phyloP scores from a whole-genome alignment of 2,797 vertebrate genomes.

The Liasis olivaceus region DNA sequence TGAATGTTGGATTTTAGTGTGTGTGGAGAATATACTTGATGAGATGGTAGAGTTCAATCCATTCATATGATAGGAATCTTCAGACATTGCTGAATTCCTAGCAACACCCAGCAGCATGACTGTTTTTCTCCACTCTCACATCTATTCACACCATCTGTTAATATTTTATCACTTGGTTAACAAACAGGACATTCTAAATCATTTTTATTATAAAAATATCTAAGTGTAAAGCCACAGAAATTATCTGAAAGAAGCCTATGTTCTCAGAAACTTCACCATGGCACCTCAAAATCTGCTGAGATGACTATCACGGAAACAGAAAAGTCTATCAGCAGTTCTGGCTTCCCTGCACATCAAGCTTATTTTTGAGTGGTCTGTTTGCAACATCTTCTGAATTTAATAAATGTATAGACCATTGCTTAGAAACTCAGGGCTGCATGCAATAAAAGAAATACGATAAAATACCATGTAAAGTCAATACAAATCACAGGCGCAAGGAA shows the following conservation, averaged over 20 bases:
- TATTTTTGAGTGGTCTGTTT: background rate
- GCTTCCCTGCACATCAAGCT: background rate
- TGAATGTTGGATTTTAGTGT: background rate
- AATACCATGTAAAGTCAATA: background rate
- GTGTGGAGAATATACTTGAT: background rate
- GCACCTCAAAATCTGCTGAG: background rate
- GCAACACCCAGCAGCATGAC: background rate
- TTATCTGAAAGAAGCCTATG: background rate
- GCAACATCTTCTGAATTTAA: background rate
- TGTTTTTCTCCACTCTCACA: background rate
- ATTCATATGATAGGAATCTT: background rate
- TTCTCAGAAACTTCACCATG: slow-evolving; percentile 5
- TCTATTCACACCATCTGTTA: background rate
- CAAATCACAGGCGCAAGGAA: background rate
- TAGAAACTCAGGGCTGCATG: background rate
- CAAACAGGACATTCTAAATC: background rate
- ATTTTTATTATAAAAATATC: background rate
- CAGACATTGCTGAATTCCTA: background rate
- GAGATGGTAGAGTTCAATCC: background rate
- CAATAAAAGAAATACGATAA: background rate
- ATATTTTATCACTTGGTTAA: background rate
- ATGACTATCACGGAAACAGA: background rate
- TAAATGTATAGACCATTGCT: background rate
- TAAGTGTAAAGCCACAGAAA: slow-evolving; percentile 7
- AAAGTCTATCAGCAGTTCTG: background rate